A percentile compares a stretch with the other conserved stretches of the same genome.
These are phyloP conservation scores for Rhizomys pruinosus DNA, from an alignment of 2,113 vertebrate genomes.

Conservation along the genomic window DNA sequence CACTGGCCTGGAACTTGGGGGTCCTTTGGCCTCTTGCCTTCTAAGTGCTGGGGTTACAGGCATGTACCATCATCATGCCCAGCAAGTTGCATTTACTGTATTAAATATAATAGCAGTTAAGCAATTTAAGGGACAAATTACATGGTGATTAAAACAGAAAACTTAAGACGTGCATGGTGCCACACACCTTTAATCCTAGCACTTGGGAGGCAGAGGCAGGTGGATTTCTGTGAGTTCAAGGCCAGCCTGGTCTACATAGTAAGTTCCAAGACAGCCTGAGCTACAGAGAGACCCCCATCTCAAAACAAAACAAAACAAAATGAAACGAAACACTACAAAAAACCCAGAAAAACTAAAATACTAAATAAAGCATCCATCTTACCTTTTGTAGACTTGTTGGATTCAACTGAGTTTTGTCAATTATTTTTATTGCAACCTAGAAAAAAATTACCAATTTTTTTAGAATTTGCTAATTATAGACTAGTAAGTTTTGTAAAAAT, in stretches of 20 bases:
- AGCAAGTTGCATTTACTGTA: background rate
- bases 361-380: conserved; percentile 74
- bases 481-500: conserved; percentile 41
- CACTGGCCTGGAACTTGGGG: background rate
- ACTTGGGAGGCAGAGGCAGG: too few species aligned
- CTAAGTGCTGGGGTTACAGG: background rate
- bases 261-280: too few species aligned
- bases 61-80: too few species aligned
- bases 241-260: too few species aligned
- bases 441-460: conserved; percentile 76
- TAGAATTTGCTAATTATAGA: conserved; percentile 69
- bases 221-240: too few species aligned
- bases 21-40: background rate
- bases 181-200: too few species aligned
- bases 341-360: too few species aligned
- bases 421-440: conserved; percentile 94
- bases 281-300: too few species aligned
- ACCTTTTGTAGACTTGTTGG: conserved; percentile 99
- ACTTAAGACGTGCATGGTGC: too few species aligned
- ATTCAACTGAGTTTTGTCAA: conserved; percentile 98
- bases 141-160: conserved; percentile 20
- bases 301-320: too few species aligned
- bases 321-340: too few species aligned
- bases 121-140: conserved; percentile 24
- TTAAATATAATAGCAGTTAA: background rate